phyloP scores from a whole-genome alignment of 2,888 invertebrate genomes.

The Tinea semifulvella region DNA sequence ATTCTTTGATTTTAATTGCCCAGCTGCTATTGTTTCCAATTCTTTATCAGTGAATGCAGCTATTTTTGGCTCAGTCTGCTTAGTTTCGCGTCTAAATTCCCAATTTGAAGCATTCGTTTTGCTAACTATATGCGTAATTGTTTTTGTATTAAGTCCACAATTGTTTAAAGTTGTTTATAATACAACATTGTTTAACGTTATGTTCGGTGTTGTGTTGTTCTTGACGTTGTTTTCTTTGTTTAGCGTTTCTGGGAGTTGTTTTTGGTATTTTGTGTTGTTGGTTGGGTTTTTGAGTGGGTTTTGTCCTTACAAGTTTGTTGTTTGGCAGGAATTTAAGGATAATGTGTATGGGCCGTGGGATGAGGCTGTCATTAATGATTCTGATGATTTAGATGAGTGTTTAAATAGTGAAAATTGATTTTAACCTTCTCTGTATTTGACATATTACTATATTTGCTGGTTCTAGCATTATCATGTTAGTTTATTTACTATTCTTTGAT shows the following conservation, averaged over 20 bases:
- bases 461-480: constrained; percentile 85
- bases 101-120: constrained; percentile 89
- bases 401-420: constrained; percentile 8
- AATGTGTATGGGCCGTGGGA: constrained; percentile 99
- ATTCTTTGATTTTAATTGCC: constrained; percentile 92
- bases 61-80: constrained; percentile 93
- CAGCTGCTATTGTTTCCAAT: constrained; percentile 88
- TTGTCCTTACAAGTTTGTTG: constrained; percentile 80
- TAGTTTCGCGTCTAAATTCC: constrained; percentile 89
- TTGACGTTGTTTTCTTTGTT: constrained; percentile 62
- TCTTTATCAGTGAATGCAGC: constrained; percentile 94
- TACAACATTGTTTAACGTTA: constrained; percentile 60
- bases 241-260: constrained; percentile 63
- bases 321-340: constrained; percentile 81
- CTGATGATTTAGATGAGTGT: constrained; percentile 55
- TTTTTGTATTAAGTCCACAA: constrained; percentile 90
- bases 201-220: constrained; percentile 56
- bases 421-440: no score
- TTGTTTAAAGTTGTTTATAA: constrained; percentile 72
- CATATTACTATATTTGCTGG: constrained; percentile 96
- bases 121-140: constrained; percentile 86
- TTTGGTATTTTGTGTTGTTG: constrained; percentile 68
- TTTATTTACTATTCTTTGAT: constrained; percentile 92
- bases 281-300: constrained; percentile 73
- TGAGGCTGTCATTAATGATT: constrained; percentile 83